Conservation (phyloP, 2,113 vertebrate genomes). For the Dromas ardeola region DNA sequence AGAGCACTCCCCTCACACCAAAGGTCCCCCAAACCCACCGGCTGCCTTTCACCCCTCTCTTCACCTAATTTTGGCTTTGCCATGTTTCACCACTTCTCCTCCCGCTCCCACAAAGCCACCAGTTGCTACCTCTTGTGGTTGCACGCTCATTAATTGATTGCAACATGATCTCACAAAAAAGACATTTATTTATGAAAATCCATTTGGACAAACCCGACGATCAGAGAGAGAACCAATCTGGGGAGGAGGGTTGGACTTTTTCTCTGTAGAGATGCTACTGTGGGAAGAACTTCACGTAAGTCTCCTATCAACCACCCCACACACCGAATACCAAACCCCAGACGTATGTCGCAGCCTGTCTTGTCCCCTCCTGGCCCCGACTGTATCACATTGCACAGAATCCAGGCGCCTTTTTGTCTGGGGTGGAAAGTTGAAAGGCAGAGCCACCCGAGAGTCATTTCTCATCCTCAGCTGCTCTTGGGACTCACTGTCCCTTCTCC, state of each 20-base stretch:
- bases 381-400: neutral
- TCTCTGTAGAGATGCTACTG: neutral
- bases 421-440: neutral
- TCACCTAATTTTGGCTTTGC: neutral
- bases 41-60: neutral
- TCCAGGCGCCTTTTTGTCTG: neutral
- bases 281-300: neutral
- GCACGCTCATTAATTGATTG: rapidly evolving
- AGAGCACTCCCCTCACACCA: rapidly evolving
- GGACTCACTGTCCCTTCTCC: neutral
- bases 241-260: neutral
- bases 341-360: rapidly evolving
- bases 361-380: rapidly evolving
- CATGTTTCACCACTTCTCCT: rapidly evolving
- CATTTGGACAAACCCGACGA: neutral
- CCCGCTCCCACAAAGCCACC: neutral
- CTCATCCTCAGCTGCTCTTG: neutral
- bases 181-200: conserved; percentile 57
- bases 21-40: neutral
- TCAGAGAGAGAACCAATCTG: rapidly evolving
- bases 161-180: neutral
- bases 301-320: neutral
- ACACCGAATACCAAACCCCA: neutral
- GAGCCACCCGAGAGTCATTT: neutral
- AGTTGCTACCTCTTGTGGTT: rapidly evolving